phyloP scores from a whole-genome alignment of 2,113 vertebrate genomes.

The Thermophis baileyi region DNA sequence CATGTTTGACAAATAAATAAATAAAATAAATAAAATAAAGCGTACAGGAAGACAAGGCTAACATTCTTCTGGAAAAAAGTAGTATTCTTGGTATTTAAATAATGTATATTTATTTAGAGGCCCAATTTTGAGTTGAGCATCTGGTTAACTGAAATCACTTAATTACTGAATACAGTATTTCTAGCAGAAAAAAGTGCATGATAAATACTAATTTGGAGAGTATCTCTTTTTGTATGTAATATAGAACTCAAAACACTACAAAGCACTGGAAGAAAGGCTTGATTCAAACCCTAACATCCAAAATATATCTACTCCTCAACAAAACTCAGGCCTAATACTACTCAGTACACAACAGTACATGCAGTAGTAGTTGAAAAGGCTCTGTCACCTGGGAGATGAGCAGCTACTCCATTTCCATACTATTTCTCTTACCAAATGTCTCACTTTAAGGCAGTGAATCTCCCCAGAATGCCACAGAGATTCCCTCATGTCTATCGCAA shows the following conservation, averaged over 20 bases:
- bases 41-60: not conserved
- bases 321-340: not conserved
- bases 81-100: not conserved
- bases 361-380: not conserved
- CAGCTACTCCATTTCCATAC: not conserved
- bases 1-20: too few relatives aligned
- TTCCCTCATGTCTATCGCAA: not conserved
- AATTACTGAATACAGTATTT: not conserved
- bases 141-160: not conserved
- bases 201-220: not conserved
- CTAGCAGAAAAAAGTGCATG: not conserved
- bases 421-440: not conserved
- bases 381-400: not conserved
- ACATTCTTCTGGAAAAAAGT: not conserved
- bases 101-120: not conserved
- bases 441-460: not conserved
- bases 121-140: not conserved
- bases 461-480: not conserved
- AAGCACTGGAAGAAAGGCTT: not conserved
- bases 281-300: not conserved
- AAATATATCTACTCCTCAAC: not conserved
- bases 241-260: not conserved
- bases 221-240: not conserved
- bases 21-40: too few relatives aligned
- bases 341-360: not conserved